Evolutionary conservation across 2,888 invertebrate species (phyloP).

Genomic region (Hipparchia semele): DNA sequence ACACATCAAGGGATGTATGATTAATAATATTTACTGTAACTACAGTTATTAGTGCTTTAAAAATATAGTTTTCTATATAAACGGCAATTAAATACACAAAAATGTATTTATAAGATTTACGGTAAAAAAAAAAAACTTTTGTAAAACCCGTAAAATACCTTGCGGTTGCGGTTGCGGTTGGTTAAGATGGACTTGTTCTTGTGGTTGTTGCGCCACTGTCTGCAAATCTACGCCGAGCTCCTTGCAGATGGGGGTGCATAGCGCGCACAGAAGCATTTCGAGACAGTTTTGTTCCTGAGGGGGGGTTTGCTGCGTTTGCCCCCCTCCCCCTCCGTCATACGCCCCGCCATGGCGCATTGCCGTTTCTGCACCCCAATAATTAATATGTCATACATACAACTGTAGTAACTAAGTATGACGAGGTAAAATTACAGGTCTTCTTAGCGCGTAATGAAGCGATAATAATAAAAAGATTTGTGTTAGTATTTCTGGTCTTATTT

Average conservation of each 20-base stretch:
- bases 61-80: not conserved
- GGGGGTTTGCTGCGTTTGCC: conserved; percentile 33
- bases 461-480: no score
- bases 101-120: conserved; percentile 11
- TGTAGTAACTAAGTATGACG: not conserved
- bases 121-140: not conserved
- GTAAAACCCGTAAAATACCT: conserved; percentile 35
- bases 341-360: conserved; percentile 68
- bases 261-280: conserved; percentile 74
- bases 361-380: conserved; percentile 57
- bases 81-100: not conserved
- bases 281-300: conserved; percentile 65
- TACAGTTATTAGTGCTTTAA: not conserved
- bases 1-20: not conserved
- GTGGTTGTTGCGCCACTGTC: conserved; percentile 59
- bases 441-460: not conserved
- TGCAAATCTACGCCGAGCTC: conserved; percentile 74
- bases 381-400: conserved; percentile 5
- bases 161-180: conserved; percentile 56
- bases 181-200: conserved; percentile 70
- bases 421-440: not conserved
- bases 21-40: not conserved
- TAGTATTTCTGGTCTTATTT: no score
- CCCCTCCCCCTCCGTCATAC: conserved; percentile 63
- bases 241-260: conserved; percentile 78